These are phyloP conservation scores for Ahaetulla prasina DNA, from an alignment of 2,113 vertebrate genomes.

Conservation along the genomic window DNA sequence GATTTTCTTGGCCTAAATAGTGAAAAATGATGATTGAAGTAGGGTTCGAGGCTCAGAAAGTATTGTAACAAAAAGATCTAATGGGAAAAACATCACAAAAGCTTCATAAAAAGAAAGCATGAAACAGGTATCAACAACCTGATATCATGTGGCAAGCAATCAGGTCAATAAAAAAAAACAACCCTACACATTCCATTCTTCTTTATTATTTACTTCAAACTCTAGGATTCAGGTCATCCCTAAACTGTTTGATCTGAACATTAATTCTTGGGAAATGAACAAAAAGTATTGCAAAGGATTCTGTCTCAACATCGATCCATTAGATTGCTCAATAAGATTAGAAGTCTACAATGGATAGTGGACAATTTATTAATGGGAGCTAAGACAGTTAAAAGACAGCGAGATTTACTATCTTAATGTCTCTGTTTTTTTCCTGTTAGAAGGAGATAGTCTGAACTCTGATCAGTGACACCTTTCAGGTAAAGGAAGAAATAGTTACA, in stretches of 20 bases:
- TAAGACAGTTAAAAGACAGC: background rate
- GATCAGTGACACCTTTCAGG: background rate
- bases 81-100: conserved; percentile 10
- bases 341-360: background rate
- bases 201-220: background rate
- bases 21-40: background rate
- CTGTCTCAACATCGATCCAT: no score
- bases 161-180: background rate
- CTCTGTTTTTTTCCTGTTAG: background rate
- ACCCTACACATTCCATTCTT: background rate
- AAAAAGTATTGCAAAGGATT: background rate
- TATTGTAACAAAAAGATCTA: background rate
- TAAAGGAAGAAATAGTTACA: background rate
- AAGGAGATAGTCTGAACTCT: background rate
- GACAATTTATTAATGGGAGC: background rate
- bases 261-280: background rate
- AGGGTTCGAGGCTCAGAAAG: conserved; percentile 18
- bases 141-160: conserved; percentile 7
- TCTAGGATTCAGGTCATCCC: background rate
- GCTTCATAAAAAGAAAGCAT: background rate
- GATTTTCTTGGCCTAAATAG: background rate
- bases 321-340: background rate
- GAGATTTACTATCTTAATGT: background rate
- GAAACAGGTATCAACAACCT: background rate
- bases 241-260: background rate